phyloP scores from a whole-genome alignment of 2,113 vertebrate genomes.

The Alexandromys fortis region DNA sequence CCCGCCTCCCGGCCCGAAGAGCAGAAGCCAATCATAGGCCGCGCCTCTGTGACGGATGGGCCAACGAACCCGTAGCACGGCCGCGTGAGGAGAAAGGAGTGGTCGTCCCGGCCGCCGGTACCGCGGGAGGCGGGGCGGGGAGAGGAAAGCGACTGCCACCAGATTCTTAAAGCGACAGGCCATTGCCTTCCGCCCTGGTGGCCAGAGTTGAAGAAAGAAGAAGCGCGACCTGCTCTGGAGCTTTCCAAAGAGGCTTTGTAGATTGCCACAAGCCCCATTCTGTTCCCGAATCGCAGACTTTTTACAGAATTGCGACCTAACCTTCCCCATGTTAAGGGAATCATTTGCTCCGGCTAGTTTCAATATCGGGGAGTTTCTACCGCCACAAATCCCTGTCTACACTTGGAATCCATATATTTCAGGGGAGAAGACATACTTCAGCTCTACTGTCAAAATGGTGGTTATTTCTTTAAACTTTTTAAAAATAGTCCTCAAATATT shows the following conservation, averaged over 20 bases:
- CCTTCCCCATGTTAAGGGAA: neutral
- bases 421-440: neutral
- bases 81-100: neutral
- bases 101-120: neutral
- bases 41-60: conserved; percentile 32
- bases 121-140: conserved; percentile 23
- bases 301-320: neutral
- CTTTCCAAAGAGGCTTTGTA: neutral
- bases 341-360: neutral
- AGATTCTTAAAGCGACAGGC: conserved; percentile 77
- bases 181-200: neutral
- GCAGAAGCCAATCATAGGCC: conserved; percentile 65
- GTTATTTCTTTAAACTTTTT: neutral
- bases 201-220: neutral
- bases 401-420: neutral
- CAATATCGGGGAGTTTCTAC: neutral
- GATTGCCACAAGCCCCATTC: neutral
- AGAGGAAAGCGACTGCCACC: neutral
- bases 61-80: neutral
- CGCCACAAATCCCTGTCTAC: neutral
- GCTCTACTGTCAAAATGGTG: neutral
- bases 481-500: neutral
- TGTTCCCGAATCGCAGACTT: neutral
- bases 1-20: conserved; percentile 3
- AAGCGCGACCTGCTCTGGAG: neutral